Evolutionary conservation across 1,140 invertebrate species (phyloP).

Genomic region (Protaetia brevitarsis): DNA sequence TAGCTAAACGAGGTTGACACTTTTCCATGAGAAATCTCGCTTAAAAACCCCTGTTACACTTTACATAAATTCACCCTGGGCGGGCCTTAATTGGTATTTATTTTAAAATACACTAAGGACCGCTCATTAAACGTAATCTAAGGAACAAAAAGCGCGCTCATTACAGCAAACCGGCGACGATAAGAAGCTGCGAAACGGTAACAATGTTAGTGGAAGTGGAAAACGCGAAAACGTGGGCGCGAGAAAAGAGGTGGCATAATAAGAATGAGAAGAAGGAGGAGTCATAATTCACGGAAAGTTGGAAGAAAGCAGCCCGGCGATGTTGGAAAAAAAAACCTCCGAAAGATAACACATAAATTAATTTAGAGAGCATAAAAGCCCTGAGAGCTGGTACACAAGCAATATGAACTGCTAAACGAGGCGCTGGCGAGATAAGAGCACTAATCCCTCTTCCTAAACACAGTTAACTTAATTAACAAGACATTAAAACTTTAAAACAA

Average conservation of each 20-base stretch:
- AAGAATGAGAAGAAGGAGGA: not conserved
- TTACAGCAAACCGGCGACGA: not conserved
- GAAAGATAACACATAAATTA: not conserved
- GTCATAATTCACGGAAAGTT: no score
- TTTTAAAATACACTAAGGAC: conserved; percentile 6
- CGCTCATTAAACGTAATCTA: conserved; percentile 2
- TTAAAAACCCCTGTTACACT: not conserved
- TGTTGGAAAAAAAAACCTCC: not conserved
- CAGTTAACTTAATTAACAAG: conserved; percentile 44
- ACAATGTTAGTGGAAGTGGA: no score
- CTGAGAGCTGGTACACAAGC: not conserved
- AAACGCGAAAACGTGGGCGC: no score
- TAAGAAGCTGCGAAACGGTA: not conserved
- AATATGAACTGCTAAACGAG: conserved; percentile 2
- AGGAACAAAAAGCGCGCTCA: conserved; percentile 8
- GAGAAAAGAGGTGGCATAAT: not conserved
- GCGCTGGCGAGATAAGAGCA: not conserved
- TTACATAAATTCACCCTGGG: not conserved
- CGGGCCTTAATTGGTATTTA: conserved; percentile 2
- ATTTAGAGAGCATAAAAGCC: conserved; percentile 5
- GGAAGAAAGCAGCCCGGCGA: no score
- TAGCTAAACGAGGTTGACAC: not conserved
- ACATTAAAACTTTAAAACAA: conserved; percentile 44
- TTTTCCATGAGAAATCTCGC: not conserved
- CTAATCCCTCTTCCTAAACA: conserved; percentile 13